phyloP scores from a whole-genome alignment of 2,888 invertebrate genomes.

The Limnephilus rhombicus region DNA sequence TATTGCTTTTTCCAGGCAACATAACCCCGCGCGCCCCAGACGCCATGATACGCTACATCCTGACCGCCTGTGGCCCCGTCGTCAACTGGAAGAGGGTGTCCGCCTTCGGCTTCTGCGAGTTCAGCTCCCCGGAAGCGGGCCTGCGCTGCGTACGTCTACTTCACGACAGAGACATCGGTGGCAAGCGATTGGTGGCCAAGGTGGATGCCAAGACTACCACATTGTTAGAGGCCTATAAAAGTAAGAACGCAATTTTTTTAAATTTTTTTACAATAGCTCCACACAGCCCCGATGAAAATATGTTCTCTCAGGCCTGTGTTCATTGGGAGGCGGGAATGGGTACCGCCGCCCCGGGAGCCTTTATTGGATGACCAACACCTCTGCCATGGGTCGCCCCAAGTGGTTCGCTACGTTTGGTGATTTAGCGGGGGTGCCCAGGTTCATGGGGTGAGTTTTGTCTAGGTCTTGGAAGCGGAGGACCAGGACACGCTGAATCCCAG shows the following conservation, averaged over 20 bases:
- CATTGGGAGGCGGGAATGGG: too few species aligned
- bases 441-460: too few species aligned
- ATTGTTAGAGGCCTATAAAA: slow-evolving; percentile 95
- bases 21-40: slow-evolving; percentile 97
- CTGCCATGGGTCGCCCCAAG: too few species aligned
- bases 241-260: slow-evolving; percentile 70
- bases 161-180: slow-evolving; percentile 94
- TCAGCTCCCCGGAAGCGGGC: slow-evolving; percentile 95
- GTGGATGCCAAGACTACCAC: slow-evolving; percentile 98
- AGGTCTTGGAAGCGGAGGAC: too few species aligned
- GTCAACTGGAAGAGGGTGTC: slow-evolving; percentile 98
- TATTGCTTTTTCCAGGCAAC: slow-evolving; percentile 78
- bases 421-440: too few species aligned
- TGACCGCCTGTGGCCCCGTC: slow-evolving; percentile 96
- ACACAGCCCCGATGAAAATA: too few species aligned
- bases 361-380: too few species aligned
- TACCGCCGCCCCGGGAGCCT: too few species aligned
- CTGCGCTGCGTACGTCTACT: slow-evolving; percentile 94
- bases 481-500: too few species aligned
- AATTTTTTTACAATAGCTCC: not conserved
- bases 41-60: slow-evolving; percentile 93
- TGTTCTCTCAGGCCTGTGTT: too few species aligned
- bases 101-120: slow-evolving; percentile 99
- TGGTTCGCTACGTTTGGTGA: too few species aligned
- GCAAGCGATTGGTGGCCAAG: slow-evolving; percentile 95